A percentile compares a stretch with the other conserved stretches of the same genome.
These are phyloP conservation scores for Episyrphus balteatus DNA, from an alignment of 1,140 invertebrate genomes.

Conservation along the genomic window DNA sequence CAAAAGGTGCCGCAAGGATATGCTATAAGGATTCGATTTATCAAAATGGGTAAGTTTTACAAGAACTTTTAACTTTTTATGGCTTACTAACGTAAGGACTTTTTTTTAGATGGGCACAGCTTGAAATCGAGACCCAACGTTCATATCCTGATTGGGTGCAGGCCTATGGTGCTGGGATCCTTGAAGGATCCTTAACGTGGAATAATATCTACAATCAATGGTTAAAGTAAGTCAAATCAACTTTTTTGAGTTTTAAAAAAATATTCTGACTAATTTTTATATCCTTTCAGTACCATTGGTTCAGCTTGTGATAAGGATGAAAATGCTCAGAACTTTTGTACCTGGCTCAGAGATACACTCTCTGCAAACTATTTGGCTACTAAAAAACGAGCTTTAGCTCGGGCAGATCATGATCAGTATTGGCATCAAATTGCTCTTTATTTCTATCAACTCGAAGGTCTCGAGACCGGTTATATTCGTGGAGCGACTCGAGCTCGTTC, in stretches of 20 bases:
- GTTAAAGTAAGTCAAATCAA: conserved; percentile 37
- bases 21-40: conserved; percentile 57
- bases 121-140: conserved; percentile 66
- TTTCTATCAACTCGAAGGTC: conserved; percentile 56
- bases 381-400: conserved; percentile 51
- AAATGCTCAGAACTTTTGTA: conserved; percentile 31
- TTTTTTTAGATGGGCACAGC: conserved; percentile 54
- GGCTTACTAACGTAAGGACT: background rate
- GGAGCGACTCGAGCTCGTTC: conserved; percentile 51
- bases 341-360: conserved; percentile 26
- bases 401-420: conserved; percentile 49
- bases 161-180: conserved; percentile 78
- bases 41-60: conserved; percentile 47
- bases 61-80: background rate
- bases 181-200: conserved; percentile 73
- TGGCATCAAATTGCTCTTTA: conserved; percentile 55
- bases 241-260: background rate
- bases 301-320: conserved; percentile 53
- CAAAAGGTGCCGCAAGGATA: conserved; percentile 52
- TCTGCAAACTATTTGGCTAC: conserved; percentile 53
- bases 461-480: conserved; percentile 54
- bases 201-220: conserved; percentile 72
- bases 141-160: conserved; percentile 64
- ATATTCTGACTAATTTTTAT: background rate
- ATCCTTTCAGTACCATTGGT: conserved; percentile 44